phyloP scores from a whole-genome alignment of 2,797 vertebrate species.

The Brachyrhaphis roseni region DNA sequence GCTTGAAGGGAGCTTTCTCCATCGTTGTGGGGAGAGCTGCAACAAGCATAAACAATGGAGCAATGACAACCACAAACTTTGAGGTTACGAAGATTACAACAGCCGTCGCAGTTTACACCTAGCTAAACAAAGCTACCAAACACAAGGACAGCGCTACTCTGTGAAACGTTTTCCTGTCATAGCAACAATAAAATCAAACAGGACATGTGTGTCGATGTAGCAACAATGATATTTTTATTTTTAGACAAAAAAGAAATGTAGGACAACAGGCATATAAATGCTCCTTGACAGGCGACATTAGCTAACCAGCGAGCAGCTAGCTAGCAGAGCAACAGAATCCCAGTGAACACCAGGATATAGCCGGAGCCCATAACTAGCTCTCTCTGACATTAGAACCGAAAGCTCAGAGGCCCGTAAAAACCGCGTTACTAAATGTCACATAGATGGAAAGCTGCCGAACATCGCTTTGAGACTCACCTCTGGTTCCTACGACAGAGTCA shows the following conservation, averaged over 20 bases:
- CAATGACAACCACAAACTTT: neutral
- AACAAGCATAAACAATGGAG: neutral
- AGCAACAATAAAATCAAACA: neutral
- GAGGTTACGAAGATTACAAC: neutral
- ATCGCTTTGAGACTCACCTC: slow-evolving; percentile 41
- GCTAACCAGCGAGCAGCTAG: slow-evolving; percentile 20
- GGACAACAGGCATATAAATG: fast-evolving
- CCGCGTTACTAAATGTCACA: neutral
- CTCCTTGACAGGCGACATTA: neutral
- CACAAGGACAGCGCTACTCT: slow-evolving; percentile 29
- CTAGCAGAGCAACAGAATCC: slow-evolving; percentile 18
- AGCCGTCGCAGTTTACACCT: neutral
- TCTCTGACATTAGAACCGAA: slow-evolving; percentile 27
- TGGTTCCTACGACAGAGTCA: slow-evolving; percentile 56
- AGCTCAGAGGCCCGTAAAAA: neutral
- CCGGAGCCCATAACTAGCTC: slow-evolving; percentile 29
- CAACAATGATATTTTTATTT: fast-evolving
- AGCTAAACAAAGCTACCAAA: slow-evolving; percentile 3
- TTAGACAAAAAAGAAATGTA: fast-evolving
- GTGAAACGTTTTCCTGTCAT: slow-evolving; percentile 27
- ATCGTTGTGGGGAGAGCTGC: slow-evolving; percentile 54
- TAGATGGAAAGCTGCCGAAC: fast-evolving
- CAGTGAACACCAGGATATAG: slow-evolving; percentile 50
- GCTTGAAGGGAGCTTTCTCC: slow-evolving; percentile 82
- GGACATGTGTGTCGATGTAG: neutral